phyloP scores from a whole-genome alignment of 1,140 invertebrate genomes.

The Bombus cullumanus region DNA sequence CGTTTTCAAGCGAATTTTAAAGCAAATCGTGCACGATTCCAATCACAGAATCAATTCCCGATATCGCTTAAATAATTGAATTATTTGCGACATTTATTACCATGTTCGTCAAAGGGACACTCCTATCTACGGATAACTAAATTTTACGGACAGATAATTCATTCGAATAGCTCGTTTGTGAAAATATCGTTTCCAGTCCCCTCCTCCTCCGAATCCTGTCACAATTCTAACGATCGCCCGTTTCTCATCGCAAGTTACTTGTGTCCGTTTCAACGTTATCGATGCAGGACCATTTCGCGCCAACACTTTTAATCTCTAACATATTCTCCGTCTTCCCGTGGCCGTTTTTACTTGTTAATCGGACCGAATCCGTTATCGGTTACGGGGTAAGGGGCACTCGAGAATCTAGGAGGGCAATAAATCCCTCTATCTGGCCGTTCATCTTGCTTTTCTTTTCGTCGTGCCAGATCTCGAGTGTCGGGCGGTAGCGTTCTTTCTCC shows the following conservation, averaged over 20 bases:
- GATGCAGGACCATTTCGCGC: background rate
- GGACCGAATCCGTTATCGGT: conserved; percentile 38
- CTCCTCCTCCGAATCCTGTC: background rate
- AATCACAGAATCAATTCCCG: background rate
- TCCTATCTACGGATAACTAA: background rate
- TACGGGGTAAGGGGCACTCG: too few relatives aligned
- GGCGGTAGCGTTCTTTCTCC: background rate
- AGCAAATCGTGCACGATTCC: background rate
- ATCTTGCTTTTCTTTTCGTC: conserved; percentile 48
- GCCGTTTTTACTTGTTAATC: conserved; percentile 38
- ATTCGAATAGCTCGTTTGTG: background rate
- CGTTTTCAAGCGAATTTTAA: background rate
- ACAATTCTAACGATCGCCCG: background rate
- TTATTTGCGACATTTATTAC: conserved; percentile 4
- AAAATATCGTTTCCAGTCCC: background rate
- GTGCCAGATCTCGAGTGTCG: background rate
- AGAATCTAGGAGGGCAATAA: conserved; percentile 45
- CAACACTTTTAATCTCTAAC: conserved; percentile 20
- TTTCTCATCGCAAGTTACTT: background rate
- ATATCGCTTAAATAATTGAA: background rate
- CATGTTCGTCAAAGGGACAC: conserved; percentile 6
- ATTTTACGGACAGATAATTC: background rate
- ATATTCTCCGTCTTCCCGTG: background rate
- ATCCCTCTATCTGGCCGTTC: conserved; percentile 52
- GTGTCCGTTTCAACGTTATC: background rate